These are phyloP conservation scores for Beris chalybata DNA, from an alignment of 2,888 invertebrate species.

Conservation along the genomic window DNA sequence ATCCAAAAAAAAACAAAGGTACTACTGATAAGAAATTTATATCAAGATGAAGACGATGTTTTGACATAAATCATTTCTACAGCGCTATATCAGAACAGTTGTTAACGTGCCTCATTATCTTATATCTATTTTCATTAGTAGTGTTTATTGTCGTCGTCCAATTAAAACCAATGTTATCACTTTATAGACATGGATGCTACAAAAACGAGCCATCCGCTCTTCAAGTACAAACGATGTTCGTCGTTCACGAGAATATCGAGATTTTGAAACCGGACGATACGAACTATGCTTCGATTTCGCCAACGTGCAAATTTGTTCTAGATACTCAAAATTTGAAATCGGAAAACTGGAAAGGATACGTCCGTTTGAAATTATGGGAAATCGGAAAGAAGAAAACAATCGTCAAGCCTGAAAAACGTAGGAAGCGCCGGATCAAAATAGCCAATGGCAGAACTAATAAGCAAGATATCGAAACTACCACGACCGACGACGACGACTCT, in stretches of 20 bases:
- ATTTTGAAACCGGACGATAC: slow-evolving; percentile 67
- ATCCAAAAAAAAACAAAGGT: too few relatives aligned
- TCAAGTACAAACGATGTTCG: slow-evolving; percentile 65
- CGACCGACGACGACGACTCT: neutral
- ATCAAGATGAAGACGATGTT: slow-evolving; percentile 13
- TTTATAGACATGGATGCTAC: slow-evolving; percentile 52
- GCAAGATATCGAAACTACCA: neutral
- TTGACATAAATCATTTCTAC: too few relatives aligned
- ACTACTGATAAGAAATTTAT: slow-evolving; percentile 17
- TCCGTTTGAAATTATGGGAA: slow-evolving; percentile 30
- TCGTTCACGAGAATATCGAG: slow-evolving; percentile 74
- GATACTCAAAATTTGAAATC: slow-evolving; percentile 52
- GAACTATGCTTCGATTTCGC: slow-evolving; percentile 55
- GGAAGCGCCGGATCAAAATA: slow-evolving; percentile 13
- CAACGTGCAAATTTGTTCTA: slow-evolving; percentile 65
- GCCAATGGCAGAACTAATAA: slow-evolving; percentile 4
- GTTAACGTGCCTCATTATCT: too few relatives aligned
- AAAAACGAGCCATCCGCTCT: slow-evolving; percentile 60
- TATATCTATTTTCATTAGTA: too few relatives aligned
- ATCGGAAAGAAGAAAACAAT: slow-evolving; percentile 12
- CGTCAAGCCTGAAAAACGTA: neutral
- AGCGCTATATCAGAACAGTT: too few relatives aligned
- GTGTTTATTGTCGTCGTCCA: neutral
- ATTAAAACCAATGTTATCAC: neutral
- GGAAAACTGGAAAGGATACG: slow-evolving; percentile 31